Percentiles rank a stretch among this genome's conserved stretches.
Evolutionary conservation across 2,888 invertebrate species (phyloP).

Genomic region (Troides helena): DNA sequence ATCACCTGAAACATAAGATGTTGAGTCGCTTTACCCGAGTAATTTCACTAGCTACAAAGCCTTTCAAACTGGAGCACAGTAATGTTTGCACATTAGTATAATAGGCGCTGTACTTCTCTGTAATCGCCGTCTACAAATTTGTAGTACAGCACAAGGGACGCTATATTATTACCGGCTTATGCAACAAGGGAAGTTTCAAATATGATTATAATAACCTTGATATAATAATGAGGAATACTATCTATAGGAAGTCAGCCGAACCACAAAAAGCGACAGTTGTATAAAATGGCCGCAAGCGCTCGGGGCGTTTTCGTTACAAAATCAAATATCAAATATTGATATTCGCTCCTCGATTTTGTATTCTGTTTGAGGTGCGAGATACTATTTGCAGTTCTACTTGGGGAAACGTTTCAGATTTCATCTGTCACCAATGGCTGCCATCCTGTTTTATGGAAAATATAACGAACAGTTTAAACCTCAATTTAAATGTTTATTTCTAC

Average conservation of each 20-base stretch:
- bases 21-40: too few relatives aligned
- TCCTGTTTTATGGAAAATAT: slow-evolving; percentile 28
- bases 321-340: slow-evolving; percentile 79
- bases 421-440: slow-evolving; percentile 48
- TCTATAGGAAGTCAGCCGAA: slow-evolving; percentile 29
- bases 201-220: not conserved
- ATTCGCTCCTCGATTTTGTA: slow-evolving; percentile 69
- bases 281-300: slow-evolving; percentile 50
- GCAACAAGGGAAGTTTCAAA: too few relatives aligned
- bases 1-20: too few relatives aligned
- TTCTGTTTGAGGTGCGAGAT: slow-evolving; percentile 74
- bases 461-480: not conserved
- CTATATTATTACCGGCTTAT: too few relatives aligned
- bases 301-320: slow-evolving; percentile 63
- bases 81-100: too few relatives aligned
- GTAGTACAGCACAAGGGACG: too few relatives aligned
- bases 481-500: not conserved
- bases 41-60: too few relatives aligned
- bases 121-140: too few relatives aligned
- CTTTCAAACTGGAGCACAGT: too few relatives aligned
- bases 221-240: not conserved
- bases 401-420: slow-evolving; percentile 50
- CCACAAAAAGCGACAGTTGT: slow-evolving; percentile 36
- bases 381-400: slow-evolving; percentile 68
- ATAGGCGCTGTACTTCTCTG: too few relatives aligned